Conservation (phyloP, 53 echinoderm and acorn worm genomes). For the Henricia sp. region DNA sequence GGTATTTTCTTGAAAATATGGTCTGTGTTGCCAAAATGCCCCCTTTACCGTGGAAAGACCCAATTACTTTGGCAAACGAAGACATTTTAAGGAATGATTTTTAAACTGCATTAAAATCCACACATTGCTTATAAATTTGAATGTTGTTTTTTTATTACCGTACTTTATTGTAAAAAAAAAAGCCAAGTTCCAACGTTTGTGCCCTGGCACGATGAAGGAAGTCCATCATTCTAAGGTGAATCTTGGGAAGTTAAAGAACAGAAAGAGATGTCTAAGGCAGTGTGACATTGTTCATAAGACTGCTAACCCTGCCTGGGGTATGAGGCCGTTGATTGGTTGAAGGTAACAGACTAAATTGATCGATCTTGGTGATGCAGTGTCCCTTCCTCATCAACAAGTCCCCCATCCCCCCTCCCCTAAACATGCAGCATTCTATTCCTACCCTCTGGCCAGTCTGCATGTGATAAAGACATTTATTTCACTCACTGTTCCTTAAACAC, state of each 20-base stretch:
- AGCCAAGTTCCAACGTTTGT: background rate
- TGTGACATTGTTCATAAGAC: slow-evolving; percentile 44
- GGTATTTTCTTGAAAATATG: no score
- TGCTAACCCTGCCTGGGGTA: slow-evolving; percentile 9
- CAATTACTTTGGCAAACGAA: no score
- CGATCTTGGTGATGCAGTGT: slow-evolving; percentile 8
- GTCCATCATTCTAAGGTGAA: background rate
- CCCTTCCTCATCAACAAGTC: slow-evolving; percentile 44
- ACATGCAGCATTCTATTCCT: slow-evolving; percentile 4
- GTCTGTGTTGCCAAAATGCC: no score
- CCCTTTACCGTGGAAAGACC: no score
- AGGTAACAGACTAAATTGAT: slow-evolving; percentile 33
- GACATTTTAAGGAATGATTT: no score
- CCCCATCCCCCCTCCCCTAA: background rate
- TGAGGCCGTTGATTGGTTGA: slow-evolving; percentile 6
- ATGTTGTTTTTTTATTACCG: no score
- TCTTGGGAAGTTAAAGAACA: background rate
- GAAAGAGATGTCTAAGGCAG: background rate
- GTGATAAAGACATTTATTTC: slow-evolving; percentile 48
- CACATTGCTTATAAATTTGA: no score
- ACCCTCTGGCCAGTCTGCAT: slow-evolving; percentile 28
- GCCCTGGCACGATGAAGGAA: background rate
- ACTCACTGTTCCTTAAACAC: background rate
- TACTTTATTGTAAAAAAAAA: no score
- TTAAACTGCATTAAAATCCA: no score